These are phyloP conservation scores for Cyphomyrus discorhynchus DNA, from an alignment of 2,113 vertebrate genomes.

Conservation along the genomic window DNA sequence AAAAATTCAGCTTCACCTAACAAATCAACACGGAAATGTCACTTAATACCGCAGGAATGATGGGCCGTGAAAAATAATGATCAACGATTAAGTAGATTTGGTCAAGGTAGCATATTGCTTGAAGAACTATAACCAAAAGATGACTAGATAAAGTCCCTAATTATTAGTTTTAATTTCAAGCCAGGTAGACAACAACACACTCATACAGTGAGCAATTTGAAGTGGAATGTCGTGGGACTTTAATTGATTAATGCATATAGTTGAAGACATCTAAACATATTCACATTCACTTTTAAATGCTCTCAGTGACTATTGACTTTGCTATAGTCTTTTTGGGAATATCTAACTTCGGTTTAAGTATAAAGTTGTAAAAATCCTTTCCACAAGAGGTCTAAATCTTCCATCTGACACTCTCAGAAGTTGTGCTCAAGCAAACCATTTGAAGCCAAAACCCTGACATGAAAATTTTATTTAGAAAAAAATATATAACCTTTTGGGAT, in stretches of 20 bases:
- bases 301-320: background rate
- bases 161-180: background rate
- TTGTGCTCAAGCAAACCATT: slow-evolving; percentile 3
- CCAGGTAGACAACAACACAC: background rate
- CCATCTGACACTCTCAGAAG: background rate
- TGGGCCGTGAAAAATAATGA: background rate
- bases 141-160: background rate
- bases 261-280: background rate
- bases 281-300: background rate
- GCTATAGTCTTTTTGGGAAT: background rate
- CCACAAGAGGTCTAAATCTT: background rate
- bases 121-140: background rate
- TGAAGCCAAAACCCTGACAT: background rate
- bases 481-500: slow-evolving; percentile 3
- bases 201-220: background rate
- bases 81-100: background rate
- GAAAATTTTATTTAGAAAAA: background rate
- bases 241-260: background rate
- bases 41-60: background rate
- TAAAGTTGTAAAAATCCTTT: background rate
- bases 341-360: background rate
- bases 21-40: background rate
- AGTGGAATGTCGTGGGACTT: background rate
- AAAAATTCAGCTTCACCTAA: background rate
- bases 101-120: background rate